These are phyloP conservation scores for Epirrita christyi DNA, from an alignment of 2,888 invertebrate species.

Conservation along the genomic window DNA sequence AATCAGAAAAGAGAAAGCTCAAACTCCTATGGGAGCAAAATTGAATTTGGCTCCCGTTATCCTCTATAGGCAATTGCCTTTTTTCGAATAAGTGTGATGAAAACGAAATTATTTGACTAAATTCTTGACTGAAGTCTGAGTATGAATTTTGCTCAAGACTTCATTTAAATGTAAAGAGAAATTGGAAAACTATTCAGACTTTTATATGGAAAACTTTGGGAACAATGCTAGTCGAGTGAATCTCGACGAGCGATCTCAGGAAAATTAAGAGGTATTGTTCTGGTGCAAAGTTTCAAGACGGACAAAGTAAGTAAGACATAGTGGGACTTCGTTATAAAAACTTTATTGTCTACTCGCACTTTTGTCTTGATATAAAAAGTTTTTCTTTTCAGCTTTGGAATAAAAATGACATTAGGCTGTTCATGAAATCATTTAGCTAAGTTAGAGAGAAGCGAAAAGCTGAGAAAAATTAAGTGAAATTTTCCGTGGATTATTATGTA, in stretches of 20 bases:
- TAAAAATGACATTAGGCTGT: too few relatives aligned
- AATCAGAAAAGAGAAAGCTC: too few relatives aligned
- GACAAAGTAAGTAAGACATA: constrained; percentile 33
- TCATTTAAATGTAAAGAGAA: neutral
- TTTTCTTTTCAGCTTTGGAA: too few relatives aligned
- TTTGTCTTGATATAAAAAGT: constrained; percentile 20
- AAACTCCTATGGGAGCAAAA: too few relatives aligned
- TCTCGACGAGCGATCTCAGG: constrained; percentile 23
- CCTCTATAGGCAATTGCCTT: too few relatives aligned
- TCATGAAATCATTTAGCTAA: too few relatives aligned
- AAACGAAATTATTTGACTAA: too few relatives aligned
- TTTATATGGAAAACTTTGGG: constrained; percentile 20
- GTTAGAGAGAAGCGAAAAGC: too few relatives aligned
- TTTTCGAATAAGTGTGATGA: too few relatives aligned
- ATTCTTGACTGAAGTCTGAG: neutral
- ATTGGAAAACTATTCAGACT: constrained; percentile 23
- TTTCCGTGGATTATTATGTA: too few relatives aligned
- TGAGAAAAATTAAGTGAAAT: too few relatives aligned
- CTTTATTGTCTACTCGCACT: constrained; percentile 21
- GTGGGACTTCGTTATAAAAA: constrained; percentile 34
- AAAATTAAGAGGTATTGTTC: constrained; percentile 37
- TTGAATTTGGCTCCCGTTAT: too few relatives aligned
- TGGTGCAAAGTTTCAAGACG: constrained; percentile 35
- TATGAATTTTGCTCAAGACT: neutral
- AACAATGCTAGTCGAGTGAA: constrained; percentile 25